Conservation (phyloP, 2,113 vertebrate genomes). For the Phalacrocorax carbo region DNA sequence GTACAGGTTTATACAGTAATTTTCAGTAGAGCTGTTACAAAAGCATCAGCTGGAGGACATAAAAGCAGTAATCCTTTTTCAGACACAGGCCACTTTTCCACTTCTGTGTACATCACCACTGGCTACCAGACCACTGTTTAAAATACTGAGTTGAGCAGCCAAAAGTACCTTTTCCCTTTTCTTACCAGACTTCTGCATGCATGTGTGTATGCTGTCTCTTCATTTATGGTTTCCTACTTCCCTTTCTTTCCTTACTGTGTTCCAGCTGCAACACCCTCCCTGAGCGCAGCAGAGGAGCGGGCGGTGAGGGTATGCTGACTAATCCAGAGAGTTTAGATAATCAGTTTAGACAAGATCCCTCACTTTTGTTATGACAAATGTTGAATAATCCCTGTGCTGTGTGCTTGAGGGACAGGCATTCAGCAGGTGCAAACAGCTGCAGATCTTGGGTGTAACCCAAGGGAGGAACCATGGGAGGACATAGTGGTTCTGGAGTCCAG, state of each 20-base stretch:
- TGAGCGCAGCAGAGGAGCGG: not conserved
- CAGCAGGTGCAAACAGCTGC: not conserved
- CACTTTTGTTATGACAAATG: not conserved
- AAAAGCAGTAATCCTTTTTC: not conserved
- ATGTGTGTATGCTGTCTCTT: not conserved
- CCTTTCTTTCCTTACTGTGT: not conserved
- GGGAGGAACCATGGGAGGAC: not conserved
- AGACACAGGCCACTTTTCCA: not conserved
- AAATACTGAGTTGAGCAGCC: not conserved
- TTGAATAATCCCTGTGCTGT: not conserved
- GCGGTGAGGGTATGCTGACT: not conserved
- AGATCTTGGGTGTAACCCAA: not conserved
- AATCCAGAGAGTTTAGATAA: not conserved
- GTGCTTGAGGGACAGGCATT: not conserved
- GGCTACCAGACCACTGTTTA: not conserved
- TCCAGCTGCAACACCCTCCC: not conserved
- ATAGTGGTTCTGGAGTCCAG: not conserved
- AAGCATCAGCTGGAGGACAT: not conserved
- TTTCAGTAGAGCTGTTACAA: not conserved
- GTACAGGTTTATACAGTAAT: not conserved
- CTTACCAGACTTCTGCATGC: not conserved
- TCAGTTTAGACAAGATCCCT: not conserved
- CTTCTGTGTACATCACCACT: not conserved
- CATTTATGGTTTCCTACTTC: not conserved
- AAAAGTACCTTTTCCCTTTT: not conserved